A percentile compares a stretch with the other conserved stretches of the same genome.
phyloP scores from a whole-genome alignment of 30 jellyfish, hydroid and myxozoan species.

The Hydra vulgaris region DNA sequence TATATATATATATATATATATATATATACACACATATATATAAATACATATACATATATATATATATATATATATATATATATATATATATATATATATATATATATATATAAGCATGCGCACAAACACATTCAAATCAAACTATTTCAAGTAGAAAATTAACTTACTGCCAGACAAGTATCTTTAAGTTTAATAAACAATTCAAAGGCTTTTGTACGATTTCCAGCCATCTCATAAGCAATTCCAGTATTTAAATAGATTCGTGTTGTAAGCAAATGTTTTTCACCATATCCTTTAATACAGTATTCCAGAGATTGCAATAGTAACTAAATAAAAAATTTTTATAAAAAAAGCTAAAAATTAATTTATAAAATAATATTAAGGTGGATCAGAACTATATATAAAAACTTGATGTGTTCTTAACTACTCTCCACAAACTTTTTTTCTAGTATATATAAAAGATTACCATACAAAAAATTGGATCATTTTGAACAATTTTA shows the following conservation, averaged over 20 bases:
- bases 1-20: no score
- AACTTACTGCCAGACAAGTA: slow-evolving; percentile 31
- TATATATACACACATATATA: no score
- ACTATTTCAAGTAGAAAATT: no score
- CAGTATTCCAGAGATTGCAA: slow-evolving; percentile 20
- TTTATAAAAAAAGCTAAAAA: neutral
- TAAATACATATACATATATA: no score
- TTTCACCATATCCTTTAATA: slow-evolving; percentile 41
- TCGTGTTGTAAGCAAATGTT: slow-evolving; percentile 37
- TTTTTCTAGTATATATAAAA: neutral
- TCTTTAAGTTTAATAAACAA: slow-evolving; percentile 9
- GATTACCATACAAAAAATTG: neutral
- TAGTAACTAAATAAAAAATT: slow-evolving; percentile 14
- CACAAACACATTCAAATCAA: no score
- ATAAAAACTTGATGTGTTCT: neutral
- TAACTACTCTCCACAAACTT: neutral
- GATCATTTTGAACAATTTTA: neutral
- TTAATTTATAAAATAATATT: neutral
- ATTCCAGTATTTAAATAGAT: slow-evolving; percentile 33
- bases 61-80: no score
- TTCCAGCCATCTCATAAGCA: slow-evolving; percentile 30
- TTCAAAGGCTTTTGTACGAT: slow-evolving; percentile 11
- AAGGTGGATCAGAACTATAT: neutral
- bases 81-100: no score
- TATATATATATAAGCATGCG: no score